Conservation (phyloP, 2,888 invertebrate species). For the Rhagium mordax region DNA sequence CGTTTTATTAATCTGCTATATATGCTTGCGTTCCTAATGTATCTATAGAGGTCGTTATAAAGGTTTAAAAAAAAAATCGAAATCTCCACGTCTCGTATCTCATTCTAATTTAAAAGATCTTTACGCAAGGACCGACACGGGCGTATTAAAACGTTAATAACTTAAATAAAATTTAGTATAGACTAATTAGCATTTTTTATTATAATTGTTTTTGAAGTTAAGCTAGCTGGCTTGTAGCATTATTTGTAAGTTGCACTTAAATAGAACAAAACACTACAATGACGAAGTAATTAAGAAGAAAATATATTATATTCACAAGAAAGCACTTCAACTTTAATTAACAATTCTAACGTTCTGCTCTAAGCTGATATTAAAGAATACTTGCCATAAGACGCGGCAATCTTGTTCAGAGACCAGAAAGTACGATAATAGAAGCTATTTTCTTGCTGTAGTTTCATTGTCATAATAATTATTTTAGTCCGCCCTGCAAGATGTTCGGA, state of each 20-base stretch:
- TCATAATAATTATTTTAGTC: slow-evolving; percentile 23
- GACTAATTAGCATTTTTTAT: too few species aligned
- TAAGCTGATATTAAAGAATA: neutral
- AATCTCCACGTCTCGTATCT: too few species aligned
- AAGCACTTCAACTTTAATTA: neutral
- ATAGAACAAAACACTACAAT: neutral
- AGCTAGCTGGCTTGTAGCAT: neutral
- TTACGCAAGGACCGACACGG: too few species aligned
- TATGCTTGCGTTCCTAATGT: too few species aligned
- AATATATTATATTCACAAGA: neutral
- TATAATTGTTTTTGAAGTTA: too few species aligned
- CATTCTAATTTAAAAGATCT: too few species aligned
- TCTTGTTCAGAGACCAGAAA: slow-evolving; percentile 9
- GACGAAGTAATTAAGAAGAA: neutral
- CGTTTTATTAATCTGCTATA: too few species aligned
- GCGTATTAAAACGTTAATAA: too few species aligned
- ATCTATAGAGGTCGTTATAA: too few species aligned
- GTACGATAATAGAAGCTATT: slow-evolving; percentile 14
- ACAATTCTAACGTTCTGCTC: neutral
- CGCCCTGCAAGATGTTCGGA: slow-evolving; percentile 17
- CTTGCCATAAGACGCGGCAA: neutral
- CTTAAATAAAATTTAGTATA: too few species aligned
- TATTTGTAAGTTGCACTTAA: neutral
- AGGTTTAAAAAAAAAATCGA: too few species aligned
- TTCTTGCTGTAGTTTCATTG: slow-evolving; percentile 20